phyloP scores from a whole-genome alignment of 2,888 invertebrate species.

The Parelbella ahira region DNA sequence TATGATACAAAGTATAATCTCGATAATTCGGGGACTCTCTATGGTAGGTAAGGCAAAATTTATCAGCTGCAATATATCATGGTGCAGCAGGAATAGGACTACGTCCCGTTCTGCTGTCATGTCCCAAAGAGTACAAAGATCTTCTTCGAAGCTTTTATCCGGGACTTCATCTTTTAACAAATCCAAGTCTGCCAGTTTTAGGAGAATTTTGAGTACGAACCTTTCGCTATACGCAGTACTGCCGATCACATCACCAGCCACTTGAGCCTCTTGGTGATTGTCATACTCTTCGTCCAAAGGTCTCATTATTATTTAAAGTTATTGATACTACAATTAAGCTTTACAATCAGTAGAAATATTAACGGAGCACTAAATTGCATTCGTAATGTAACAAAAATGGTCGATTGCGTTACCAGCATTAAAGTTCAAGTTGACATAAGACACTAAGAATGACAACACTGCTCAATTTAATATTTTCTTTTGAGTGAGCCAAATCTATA shows the following conservation, averaged over 20 bases:
- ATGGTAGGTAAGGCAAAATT: constrained; percentile 78
- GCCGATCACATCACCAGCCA: constrained; percentile 89
- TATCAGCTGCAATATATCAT: constrained; percentile 84
- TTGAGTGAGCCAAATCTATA: too few relatives aligned
- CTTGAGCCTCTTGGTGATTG: too few relatives aligned
- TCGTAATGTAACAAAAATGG: too few relatives aligned
- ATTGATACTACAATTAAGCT: too few relatives aligned
- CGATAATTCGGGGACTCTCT: constrained; percentile 83
- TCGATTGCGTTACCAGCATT: too few relatives aligned
- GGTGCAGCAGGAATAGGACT: constrained; percentile 83
- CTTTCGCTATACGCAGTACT: constrained; percentile 89
- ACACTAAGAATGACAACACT: too few relatives aligned
- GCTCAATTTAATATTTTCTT: too few relatives aligned
- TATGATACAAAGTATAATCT: constrained; percentile 91
- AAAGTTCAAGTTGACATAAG: too few relatives aligned
- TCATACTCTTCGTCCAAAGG: too few relatives aligned
- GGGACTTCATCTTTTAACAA: constrained; percentile 76
- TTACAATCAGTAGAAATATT: too few relatives aligned
- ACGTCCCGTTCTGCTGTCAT: constrained; percentile 91
- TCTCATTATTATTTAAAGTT: too few relatives aligned
- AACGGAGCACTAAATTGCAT: too few relatives aligned
- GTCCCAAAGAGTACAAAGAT: constrained; percentile 90
- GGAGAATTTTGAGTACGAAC: constrained; percentile 84
- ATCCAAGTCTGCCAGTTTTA: constrained; percentile 80
- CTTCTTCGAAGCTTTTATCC: constrained; percentile 83